These are phyloP conservation scores for Apistogramma diplotaenia DNA, from an alignment of 2,113 vertebrate genomes.

Conservation along the genomic window DNA sequence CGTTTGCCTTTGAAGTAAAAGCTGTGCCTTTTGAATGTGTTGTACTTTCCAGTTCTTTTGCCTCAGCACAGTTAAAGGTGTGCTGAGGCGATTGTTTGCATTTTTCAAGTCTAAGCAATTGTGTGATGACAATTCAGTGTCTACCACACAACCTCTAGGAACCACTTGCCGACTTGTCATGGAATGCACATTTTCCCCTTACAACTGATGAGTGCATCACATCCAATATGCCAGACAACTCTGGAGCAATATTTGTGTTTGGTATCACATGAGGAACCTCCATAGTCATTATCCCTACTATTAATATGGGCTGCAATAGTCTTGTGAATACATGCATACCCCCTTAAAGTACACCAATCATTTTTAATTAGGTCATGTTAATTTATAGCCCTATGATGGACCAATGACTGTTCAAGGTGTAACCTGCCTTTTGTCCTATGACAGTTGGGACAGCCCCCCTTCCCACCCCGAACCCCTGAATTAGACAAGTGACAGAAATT, in stretches of 20 bases:
- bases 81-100: no score
- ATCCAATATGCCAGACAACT: neutral
- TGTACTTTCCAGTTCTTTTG: no score
- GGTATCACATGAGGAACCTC: no score
- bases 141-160: neutral
- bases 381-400: neutral
- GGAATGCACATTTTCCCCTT: neutral
- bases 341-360: neutral
- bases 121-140: no score
- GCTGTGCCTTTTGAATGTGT: no score
- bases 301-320: neutral
- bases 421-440: neutral
- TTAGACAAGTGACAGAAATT: no score
- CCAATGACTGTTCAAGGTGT: neutral
- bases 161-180: neutral
- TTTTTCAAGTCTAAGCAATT: no score
- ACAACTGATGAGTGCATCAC: neutral
- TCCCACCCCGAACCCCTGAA: no score
- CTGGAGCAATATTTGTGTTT: neutral
- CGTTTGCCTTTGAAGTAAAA: no score
- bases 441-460: neutral
- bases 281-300: neutral
- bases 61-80: no score
- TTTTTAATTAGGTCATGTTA: neutral
- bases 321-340: neutral